A percentile compares a stretch with the other conserved stretches of the same genome.
Evolutionary conservation across 2,797 vertebrate genomes (phyloP).

Genomic region (Alectoris magna): DNA sequence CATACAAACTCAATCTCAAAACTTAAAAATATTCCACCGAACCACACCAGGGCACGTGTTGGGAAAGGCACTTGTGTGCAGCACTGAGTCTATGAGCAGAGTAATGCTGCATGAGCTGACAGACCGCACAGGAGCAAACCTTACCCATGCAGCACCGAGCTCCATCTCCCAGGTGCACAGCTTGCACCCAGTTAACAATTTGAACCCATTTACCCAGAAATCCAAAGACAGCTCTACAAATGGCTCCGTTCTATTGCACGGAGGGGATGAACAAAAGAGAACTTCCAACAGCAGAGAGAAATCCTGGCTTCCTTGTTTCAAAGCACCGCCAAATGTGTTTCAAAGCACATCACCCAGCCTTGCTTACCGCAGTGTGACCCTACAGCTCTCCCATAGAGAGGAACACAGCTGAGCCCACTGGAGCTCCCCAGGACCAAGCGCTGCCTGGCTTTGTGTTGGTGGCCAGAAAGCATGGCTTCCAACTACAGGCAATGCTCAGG

Average conservation of each 20-base stretch:
- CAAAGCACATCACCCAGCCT: not conserved
- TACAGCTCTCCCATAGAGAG: not conserved
- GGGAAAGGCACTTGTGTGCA: rapidly evolving
- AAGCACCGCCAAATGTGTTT: not conserved
- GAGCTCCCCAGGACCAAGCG: not conserved
- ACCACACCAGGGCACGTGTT: not conserved
- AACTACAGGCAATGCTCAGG: not conserved
- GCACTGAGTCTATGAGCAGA: not conserved
- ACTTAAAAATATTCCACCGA: not conserved
- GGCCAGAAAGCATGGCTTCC: not conserved
- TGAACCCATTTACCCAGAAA: not conserved
- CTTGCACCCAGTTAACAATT: rapidly evolving
- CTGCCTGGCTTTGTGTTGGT: rapidly evolving
- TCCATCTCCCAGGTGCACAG: not conserved
- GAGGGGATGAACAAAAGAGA: not conserved
- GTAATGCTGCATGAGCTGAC: rapidly evolving
- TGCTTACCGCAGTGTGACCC: not conserved
- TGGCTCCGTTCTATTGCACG: not conserved
- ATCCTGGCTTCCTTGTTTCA: not conserved
- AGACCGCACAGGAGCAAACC: not conserved
- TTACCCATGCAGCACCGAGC: rapidly evolving
- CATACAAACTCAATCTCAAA: not conserved
- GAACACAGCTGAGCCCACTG: not conserved
- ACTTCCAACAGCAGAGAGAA: not conserved
- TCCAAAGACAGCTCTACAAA: not conserved